Evolutionary conservation across 2,888 invertebrate genomes (phyloP).

Genomic region (Biston stratarius): DNA sequence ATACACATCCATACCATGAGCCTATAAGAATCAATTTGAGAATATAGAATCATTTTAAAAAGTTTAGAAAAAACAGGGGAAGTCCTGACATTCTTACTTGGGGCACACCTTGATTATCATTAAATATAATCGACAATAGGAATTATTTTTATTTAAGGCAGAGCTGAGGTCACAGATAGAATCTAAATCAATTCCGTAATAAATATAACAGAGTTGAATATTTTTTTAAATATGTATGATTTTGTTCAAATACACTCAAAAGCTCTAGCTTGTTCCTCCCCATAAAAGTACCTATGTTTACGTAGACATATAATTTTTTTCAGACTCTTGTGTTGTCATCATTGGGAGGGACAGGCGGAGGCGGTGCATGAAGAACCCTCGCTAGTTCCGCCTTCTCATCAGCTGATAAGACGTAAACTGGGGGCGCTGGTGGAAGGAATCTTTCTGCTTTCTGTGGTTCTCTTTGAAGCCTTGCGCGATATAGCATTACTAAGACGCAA

Average conservation of each 20-base stretch:
- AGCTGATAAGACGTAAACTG: conserved; percentile 90
- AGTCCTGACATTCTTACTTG: conserved; percentile 12
- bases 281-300: conserved; percentile 10
- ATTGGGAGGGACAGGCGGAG: conserved; percentile 63
- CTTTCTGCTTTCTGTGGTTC: conserved; percentile 85
- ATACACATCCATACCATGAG: not conserved
- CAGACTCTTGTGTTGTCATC: conserved; percentile 66
- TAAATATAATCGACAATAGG: conserved; percentile 1
- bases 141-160: conserved; percentile 11
- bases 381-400: conserved; percentile 87
- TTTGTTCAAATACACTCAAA: conserved; percentile 7
- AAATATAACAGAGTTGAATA: conserved; percentile 1
- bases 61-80: conserved; percentile 3
- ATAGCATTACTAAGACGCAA: conserved; percentile 91
- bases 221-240: conserved; percentile 1
- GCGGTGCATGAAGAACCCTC: conserved; percentile 73
- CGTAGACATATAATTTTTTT: not conserved
- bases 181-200: not conserved
- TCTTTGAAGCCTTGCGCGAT: conserved; percentile 86
- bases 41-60: conserved; percentile 2
- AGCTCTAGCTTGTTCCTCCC: conserved; percentile 11
- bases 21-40: conserved; percentile 1
- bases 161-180: conserved; percentile 7
- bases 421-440: conserved; percentile 88
- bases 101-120: conserved; percentile 8